Evolutionary conservation across 92 coral and sea anemone genomes (phyloP), one percentile per base, ranked within the genome.

Genomic region (Porites divaricata): DNA sequence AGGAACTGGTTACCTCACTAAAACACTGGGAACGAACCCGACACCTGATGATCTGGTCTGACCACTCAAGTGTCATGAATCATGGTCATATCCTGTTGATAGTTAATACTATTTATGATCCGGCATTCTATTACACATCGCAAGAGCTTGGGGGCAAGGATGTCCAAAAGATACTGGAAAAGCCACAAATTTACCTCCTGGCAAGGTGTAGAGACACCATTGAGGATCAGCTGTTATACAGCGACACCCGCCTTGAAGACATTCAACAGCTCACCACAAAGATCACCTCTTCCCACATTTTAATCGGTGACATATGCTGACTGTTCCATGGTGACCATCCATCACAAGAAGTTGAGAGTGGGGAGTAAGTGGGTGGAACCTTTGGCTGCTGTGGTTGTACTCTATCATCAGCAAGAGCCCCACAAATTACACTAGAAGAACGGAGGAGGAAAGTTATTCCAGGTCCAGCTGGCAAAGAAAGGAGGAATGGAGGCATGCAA

Each of bases 11-110:
- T 10, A 61, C 64, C 28, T 45, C 19, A 35, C 67, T 86, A 3
- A 58, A 23, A 41, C 5, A 12, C n/a, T 20, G 52, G 10, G 80
- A 78, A 35, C 48, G 59, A 41, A 77, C 79, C 45, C 16, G 89
- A 12, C 89, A 86, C 45, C 59, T 78, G 7, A 86, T 78, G 66
- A 59, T 86, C 57, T 86, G 79, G 89, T 69, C 48, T 45, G 89
- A 86, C 67, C 63, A 86, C 10, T 86, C 89, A 5, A 61, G 64
- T 49, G 57, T 84, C 28, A 74, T 71, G 76, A 84, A 61, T 53
- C 87, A 83, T 61, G 87, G 87, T 7, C 76, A 84, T 63, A 79
- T 49, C 26, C 68, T 84, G 4, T 17, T 74, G 13, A 74, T 48
- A 52, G 82, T 75, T 11, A 70, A 75, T 35, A 52, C 67, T 8